Conservation (phyloP, 1,140 invertebrate species). For the Ephestia elutella region DNA sequence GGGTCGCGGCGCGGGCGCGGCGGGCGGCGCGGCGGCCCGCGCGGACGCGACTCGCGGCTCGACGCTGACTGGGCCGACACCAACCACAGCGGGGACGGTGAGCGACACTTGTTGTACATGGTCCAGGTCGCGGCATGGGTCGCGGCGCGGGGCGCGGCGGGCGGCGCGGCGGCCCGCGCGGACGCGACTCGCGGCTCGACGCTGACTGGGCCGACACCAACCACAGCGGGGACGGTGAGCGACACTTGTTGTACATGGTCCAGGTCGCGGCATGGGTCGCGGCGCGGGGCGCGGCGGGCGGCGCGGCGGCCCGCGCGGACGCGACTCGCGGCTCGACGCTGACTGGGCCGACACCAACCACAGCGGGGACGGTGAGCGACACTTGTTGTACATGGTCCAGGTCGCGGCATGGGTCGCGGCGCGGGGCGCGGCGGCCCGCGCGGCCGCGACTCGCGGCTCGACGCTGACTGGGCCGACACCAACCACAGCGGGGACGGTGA, state of each 20-base stretch:
- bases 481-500: constrained; percentile 18
- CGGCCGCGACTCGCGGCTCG: constrained; percentile 20
- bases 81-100: too few relatives aligned
- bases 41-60: too few relatives aligned
- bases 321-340: too few relatives aligned
- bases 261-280: too few relatives aligned
- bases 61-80: too few relatives aligned
- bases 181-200: constrained; percentile 21
- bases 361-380: too few relatives aligned
- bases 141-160: constrained; percentile 36
- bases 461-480: constrained; percentile 30
- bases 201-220: constrained; percentile 29
- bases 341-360: too few relatives aligned
- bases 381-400: too few relatives aligned
- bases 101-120: too few relatives aligned
- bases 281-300: constrained; percentile 55
- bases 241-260: too few relatives aligned
- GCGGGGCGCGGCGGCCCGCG: constrained; percentile 24
- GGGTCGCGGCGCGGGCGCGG: too few relatives aligned
- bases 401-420: constrained; percentile 43
- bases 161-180: constrained; percentile 19
- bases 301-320: constrained; percentile 58
- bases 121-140: too few relatives aligned
- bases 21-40: constrained; percentile 63
- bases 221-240: constrained; percentile 18